Percentiles rank a stretch among this genome's conserved stretches.
phyloP scores from a whole-genome alignment of 2,888 invertebrate genomes.

The Himalopsyche anomala region DNA sequence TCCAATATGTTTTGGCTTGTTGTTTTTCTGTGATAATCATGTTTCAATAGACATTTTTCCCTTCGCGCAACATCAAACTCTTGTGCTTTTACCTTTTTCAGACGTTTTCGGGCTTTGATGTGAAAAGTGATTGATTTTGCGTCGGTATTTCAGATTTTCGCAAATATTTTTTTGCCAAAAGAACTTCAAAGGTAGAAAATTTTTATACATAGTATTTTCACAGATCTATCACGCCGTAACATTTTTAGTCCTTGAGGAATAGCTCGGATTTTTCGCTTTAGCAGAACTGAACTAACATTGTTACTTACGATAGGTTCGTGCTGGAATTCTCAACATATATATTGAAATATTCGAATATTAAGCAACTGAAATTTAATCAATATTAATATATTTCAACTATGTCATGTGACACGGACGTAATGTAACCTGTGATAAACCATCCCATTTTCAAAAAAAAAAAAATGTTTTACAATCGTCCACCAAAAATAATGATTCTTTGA shows the following conservation, averaged over 20 bases:
- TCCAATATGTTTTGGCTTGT: constrained; percentile 7
- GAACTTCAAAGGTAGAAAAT: neutral
- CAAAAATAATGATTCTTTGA: too few species aligned
- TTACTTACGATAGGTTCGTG: neutral
- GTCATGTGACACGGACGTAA: neutral
- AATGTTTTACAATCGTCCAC: too few species aligned
- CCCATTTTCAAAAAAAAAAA: too few species aligned
- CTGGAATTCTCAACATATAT: neutral
- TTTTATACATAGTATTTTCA: constrained; percentile 27
- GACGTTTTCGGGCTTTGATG: constrained; percentile 26
- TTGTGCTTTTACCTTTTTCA: constrained; percentile 15
- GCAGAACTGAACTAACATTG: constrained; percentile 29
- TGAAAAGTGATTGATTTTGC: constrained; percentile 34
- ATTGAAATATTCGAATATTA: neutral
- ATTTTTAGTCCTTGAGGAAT: neutral
- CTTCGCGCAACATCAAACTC: neutral
- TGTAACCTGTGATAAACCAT: neutral
- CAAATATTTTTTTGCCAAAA: constrained; percentile 18
- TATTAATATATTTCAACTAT: neutral
- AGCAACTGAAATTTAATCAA: neutral
- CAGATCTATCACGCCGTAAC: constrained; percentile 1
- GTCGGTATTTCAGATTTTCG: constrained; percentile 20
- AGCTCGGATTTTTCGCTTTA: constrained; percentile 36
- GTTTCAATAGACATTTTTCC: constrained; percentile 29
- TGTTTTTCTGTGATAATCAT: constrained; percentile 20